Evolutionary conservation across 2,797 vertebrate genomes (phyloP), one percentile per base, ranked within the genome.

Genomic region (Varecia variegata): DNA sequence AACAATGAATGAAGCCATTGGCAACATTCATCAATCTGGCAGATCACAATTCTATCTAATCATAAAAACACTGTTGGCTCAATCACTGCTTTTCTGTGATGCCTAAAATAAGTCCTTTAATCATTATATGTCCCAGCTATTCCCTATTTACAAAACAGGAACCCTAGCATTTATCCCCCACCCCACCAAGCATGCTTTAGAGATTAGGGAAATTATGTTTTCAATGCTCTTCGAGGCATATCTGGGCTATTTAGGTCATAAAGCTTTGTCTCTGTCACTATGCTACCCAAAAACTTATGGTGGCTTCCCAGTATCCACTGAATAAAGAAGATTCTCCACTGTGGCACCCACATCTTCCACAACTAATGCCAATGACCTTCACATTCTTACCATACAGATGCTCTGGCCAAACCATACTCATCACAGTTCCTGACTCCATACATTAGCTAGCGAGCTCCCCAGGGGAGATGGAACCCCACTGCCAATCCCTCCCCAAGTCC

Each of bases 91-190:
- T 92, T 92, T 96, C 92, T 81, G n/a, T 81, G 94, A 94, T 0
- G 1, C 85, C 84, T 84, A 92, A 94, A 98, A 52, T 74, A 93
- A 96, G 76, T 62, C 88, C 62, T 88, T 97, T 93, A 94, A 97
- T 95, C 90, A 94, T 62, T 58, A 80, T 9, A 45, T 82, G 38
- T 79, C 56, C 81, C 27, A 90, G 60, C 21, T 83, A 87, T 88
- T 79, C 52, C 62, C 25, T 50, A 80, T 25, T 52, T 82, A 82
- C 88, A 95, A 94, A 97, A 90, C 52, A 96, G 35, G 58, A 96
- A 92, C 50, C 60, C 47, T 93, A 90, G 56, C 74, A 95, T 95
- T 93, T 95, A 90, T 74, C 54, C n/a, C 47, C 7, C 15, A 17
- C 62, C 17, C 32, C 32, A 32, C 1, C n/a, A 80, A 96, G 58